Percentiles rank a stretch among this genome's conserved stretches.
Evolutionary conservation across 2,113 vertebrate species (phyloP).

Genomic region (Corythaixoides concolor): DNA sequence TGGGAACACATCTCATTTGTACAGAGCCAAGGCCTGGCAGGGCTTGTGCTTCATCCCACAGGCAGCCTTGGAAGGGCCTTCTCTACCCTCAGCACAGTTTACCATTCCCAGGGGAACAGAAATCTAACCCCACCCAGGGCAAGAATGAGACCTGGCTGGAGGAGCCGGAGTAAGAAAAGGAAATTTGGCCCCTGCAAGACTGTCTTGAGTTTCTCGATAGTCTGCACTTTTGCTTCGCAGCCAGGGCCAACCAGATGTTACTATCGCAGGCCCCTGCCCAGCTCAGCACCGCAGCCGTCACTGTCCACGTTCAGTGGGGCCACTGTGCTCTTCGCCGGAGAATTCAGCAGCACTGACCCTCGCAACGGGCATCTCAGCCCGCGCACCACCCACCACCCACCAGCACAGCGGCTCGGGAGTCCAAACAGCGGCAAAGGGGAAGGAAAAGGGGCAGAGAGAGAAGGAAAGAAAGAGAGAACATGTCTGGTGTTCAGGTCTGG

Average conservation of each 20-base stretch:
- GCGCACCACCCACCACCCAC: accelerated
- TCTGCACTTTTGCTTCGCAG: neutral
- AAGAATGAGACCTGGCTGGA: neutral
- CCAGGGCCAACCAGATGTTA: neutral
- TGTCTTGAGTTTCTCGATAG: neutral
- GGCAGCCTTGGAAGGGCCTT: neutral
- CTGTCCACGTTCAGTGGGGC: accelerated
- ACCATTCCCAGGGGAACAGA: neutral
- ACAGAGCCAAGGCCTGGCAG: neutral
- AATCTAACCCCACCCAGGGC: neutral
- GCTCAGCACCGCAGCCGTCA: neutral
- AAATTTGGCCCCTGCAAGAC: neutral
- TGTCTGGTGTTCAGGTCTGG: neutral
- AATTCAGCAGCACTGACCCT: neutral
- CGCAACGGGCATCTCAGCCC: accelerated
- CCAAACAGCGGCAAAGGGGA: too few relatives aligned
- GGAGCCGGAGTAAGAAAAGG: neutral
- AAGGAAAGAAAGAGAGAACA: too few relatives aligned
- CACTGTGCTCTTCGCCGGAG: neutral
- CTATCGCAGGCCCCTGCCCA: neutral
- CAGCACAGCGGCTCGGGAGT: neutral
- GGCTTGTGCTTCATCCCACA: neutral
- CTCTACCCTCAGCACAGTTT: neutral
- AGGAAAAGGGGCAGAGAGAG: neutral
- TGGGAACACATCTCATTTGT: neutral